Evolutionary conservation across 2,797 vertebrate species (phyloP).

Genomic region (Anguilla megastoma): DNA sequence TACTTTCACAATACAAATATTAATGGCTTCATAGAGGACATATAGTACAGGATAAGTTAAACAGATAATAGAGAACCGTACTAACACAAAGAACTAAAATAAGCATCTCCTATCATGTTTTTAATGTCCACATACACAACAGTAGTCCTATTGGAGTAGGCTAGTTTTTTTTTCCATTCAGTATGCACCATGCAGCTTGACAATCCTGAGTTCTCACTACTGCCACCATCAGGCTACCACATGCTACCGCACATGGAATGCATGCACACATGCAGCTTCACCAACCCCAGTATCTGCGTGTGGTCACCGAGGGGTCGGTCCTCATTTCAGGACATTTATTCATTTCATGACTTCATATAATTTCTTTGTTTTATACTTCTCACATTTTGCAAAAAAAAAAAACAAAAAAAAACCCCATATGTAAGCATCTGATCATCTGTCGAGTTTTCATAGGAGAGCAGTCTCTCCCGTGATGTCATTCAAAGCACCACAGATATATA

Average conservation of each 20-base stretch:
- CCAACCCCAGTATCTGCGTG: not conserved
- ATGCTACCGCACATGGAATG: not conserved
- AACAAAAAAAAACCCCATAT: not conserved
- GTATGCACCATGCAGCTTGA: not conserved
- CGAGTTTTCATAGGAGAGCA: not conserved
- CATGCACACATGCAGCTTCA: not conserved
- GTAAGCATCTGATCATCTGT: not conserved
- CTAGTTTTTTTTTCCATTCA: not conserved
- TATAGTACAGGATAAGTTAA: not conserved
- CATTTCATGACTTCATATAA: not conserved
- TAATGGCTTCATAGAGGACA: conserved; percentile 9
- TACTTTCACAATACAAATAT: conserved; percentile 5
- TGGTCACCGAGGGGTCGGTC: not conserved
- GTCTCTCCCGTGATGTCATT: not conserved
- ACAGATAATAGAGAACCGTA: conserved; percentile 1
- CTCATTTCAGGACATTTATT: not conserved
- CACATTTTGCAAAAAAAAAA: not conserved
- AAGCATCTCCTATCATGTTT: not conserved
- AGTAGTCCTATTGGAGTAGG: conserved; percentile 11
- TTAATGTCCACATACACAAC: not conserved
- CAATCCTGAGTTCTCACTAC: conserved; percentile 3
- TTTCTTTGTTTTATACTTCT: not conserved
- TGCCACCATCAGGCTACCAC: not conserved
- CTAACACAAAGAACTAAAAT: not conserved
- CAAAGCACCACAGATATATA: conserved; percentile 9